Conservation (phyloP, 2,113 vertebrate species). For the Prionailurus bengalensis region DNA sequence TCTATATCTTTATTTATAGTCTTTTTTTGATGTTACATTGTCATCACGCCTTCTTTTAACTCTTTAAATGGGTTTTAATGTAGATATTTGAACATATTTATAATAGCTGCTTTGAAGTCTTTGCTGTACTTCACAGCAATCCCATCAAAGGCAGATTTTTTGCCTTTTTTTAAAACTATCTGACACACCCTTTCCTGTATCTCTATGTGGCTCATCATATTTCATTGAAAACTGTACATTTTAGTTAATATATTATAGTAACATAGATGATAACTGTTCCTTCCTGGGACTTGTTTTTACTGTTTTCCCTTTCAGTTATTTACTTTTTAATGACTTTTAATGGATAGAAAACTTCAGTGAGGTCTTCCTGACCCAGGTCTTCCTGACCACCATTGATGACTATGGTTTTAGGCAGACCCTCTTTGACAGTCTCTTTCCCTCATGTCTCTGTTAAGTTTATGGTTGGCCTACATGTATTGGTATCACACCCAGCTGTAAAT, state of each 20-base stretch:
- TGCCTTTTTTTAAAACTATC: neutral
- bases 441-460: neutral
- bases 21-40: neutral
- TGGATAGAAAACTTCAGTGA: neutral
- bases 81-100: neutral
- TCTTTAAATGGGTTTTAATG: neutral
- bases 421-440: neutral
- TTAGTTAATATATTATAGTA: neutral
- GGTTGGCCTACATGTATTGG: neutral
- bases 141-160: neutral
- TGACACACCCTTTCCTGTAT: neutral
- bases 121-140: neutral
- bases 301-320: neutral
- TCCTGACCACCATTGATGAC: neutral
- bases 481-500: slow-evolving; percentile 24
- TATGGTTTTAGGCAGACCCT: neutral
- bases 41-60: neutral
- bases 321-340: neutral
- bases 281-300: neutral
- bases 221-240: neutral
- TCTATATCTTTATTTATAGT: neutral
- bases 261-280: neutral
- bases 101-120: neutral
- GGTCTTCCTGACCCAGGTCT: neutral
- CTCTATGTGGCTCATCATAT: neutral